Conservation (phyloP, 2,888 invertebrate genomes). For the Dione vanillae region DNA sequence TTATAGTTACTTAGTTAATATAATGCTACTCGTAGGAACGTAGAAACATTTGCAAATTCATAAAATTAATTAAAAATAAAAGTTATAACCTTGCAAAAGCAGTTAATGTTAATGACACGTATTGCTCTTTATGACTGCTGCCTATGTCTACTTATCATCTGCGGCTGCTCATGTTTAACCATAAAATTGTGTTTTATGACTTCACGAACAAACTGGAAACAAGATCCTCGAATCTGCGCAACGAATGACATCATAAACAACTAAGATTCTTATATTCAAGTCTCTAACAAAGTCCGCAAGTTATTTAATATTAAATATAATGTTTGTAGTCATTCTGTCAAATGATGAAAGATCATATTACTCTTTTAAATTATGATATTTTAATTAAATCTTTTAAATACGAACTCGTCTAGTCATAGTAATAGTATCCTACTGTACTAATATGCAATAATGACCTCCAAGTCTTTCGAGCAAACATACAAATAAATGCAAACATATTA, state of each 20-base stretch:
- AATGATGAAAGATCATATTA: no score
- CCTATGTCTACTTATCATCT: slow-evolving; percentile 32
- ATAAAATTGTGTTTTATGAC: slow-evolving; percentile 40
- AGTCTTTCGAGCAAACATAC: not conserved
- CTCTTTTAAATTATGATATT: no score
- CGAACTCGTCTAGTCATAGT: no score
- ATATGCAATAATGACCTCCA: not conserved
- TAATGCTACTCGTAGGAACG: not conserved
- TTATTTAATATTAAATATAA: not conserved
- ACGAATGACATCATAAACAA: slow-evolving; percentile 39
- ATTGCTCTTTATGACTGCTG: slow-evolving; percentile 21
- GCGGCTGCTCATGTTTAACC: slow-evolving; percentile 33
- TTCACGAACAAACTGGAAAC: slow-evolving; percentile 38
- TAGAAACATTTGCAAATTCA: slow-evolving; percentile 20
- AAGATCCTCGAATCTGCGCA: slow-evolving; percentile 33
- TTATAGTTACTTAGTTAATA: not conserved
- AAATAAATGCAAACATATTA: not conserved
- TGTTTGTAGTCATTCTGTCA: not conserved
- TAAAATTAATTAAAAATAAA: slow-evolving; percentile 18
- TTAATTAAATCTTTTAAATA: no score
- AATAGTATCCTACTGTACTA: not conserved
- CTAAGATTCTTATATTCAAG: slow-evolving; percentile 18
- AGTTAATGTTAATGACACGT: slow-evolving; percentile 28
- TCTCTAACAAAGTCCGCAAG: slow-evolving; percentile 9
- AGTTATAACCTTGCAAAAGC: not conserved